Evolutionary conservation across 2,113 vertebrate genomes (phyloP).

Genomic region (Microcebus lehilahytsara): DNA sequence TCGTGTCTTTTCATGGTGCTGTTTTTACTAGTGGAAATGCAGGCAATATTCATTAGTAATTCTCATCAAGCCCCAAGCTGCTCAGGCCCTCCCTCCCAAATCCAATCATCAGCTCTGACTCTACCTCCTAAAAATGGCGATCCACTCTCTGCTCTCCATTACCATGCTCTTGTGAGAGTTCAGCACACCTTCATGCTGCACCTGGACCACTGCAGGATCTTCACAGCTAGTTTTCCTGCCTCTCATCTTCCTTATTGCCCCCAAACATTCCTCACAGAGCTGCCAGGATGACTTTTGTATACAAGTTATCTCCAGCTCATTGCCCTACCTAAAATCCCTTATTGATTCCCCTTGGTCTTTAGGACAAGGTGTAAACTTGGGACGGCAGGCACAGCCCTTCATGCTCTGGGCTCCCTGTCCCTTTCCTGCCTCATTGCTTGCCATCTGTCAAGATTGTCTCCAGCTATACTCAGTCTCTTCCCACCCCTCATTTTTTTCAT

Average conservation of each 20-base stretch:
- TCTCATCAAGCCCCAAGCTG: background rate
- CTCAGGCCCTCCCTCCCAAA: background rate
- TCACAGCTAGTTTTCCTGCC: background rate
- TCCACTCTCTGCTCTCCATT: background rate
- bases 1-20: background rate
- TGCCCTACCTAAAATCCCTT: background rate
- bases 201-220: background rate
- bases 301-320: background rate
- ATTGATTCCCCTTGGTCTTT: background rate
- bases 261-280: background rate
- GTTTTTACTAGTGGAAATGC: background rate
- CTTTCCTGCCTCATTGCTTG: background rate
- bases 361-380: background rate
- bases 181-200: background rate
- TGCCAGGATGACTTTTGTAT: background rate
- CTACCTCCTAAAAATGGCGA: background rate
- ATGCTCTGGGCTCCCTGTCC: background rate
- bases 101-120: background rate
- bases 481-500: background rate
- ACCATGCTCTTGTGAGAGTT: background rate
- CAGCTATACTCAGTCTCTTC: background rate
- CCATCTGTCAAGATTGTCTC: background rate
- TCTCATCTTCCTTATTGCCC: background rate
- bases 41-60: background rate
- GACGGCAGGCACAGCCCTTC: background rate